Base-by-base conservation (phyloP, 1,140 invertebrate species). In the Nixonia krombeini region DNA sequence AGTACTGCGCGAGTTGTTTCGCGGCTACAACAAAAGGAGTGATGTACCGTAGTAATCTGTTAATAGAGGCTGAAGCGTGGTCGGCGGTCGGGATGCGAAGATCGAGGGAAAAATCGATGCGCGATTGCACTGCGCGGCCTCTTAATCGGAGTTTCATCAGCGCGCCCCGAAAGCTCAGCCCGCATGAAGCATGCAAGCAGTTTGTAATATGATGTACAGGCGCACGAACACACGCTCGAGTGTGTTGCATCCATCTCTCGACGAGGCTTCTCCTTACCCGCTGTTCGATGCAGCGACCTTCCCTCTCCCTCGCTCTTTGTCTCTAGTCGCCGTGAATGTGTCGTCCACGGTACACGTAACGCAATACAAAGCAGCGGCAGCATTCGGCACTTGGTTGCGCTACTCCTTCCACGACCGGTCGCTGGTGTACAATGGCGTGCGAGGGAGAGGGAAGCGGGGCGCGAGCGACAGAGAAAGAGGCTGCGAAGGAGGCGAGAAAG, bases 181-280 rank as follows among this genome's bases (percentile, higher is more conserved):
- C 56, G 56, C 56, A 67, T 67, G 56, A 67, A 45, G 64, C 67
- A 75, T 76, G 71, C 73, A 70, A 63, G 58, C 67, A 75, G 75
- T 61, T 67, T 73, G 70, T 76, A 76, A 77, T 74, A 77, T 70
- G 74, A 74, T 70, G 75, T 74, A 59, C 57, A 52, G 57, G 59
- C 73, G 47, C 64, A 71, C 67, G 62, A 65, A 64, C 45, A 69
- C 53, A 59, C 66, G 59, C 55, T 55, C 46, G 42, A 59, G 50
- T 63, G 50, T 63, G 57, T 64, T 72, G 70, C 73, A 75, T 71
- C 66, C 67, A 75, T 66, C 44, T 66, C 44, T 49, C 73, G 56
- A 40, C 64, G 61, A 65, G 62, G 57, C 65, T 74, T 71, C 72
- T 75, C 62, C 70, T 77, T 72, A 59, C 45, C 46, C 70, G 62